A percentile compares a stretch with the other conserved stretches of the same genome.
These are phyloP conservation scores for Morpho deidamia DNA, from an alignment of 2,888 invertebrate genomes.

Conservation along the genomic window DNA sequence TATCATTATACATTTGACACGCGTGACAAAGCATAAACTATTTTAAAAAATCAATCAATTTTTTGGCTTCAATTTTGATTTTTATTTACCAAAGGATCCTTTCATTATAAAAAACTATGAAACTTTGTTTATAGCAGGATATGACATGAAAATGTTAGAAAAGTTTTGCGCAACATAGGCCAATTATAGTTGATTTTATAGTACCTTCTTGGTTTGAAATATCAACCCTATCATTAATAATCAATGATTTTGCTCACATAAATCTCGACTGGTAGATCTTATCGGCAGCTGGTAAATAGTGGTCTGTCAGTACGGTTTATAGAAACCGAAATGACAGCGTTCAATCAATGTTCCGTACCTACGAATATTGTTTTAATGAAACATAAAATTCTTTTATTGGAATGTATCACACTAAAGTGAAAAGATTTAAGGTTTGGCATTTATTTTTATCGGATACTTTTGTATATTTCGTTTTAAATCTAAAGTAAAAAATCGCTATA, in stretches of 20 bases:
- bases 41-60: no score
- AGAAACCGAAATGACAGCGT: constrained; percentile 7
- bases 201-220: no score
- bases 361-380: constrained; percentile 16
- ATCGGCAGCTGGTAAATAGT: constrained; percentile 5
- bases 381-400: constrained; percentile 7
- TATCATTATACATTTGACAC: no score
- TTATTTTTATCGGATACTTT: no score
- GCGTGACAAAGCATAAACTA: no score
- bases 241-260: constrained; percentile 6
- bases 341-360: constrained; percentile 10
- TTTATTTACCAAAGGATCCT: neutral
- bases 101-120: neutral
- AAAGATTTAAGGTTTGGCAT: neutral
- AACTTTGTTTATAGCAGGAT: neutral
- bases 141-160: neutral
- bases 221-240: neutral
- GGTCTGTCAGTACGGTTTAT: constrained; percentile 9
- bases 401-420: constrained; percentile 1
- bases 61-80: no score
- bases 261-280: constrained; percentile 11
- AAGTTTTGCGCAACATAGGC: no score
- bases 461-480: no score
- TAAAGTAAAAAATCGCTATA: no score
- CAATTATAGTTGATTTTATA: no score